Evolutionary conservation across 2,888 invertebrate species (phyloP), one percentile per base, ranked within the genome.

Genomic region (Orgyia antiqua): DNA sequence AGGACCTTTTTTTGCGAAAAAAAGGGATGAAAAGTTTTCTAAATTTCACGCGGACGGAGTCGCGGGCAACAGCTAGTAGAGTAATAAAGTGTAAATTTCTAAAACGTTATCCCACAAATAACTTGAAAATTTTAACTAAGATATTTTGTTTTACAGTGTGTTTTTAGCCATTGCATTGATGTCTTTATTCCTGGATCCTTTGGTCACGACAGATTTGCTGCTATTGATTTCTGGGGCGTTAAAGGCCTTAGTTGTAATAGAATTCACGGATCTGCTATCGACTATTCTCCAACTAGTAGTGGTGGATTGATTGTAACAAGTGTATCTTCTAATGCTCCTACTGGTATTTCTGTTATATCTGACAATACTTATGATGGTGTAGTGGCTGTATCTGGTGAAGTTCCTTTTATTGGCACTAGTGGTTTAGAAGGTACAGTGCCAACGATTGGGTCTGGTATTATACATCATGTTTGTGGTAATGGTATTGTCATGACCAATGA

Each of bases 381-480:
- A 4, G 32, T 69, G 8, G 33, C 37, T 3, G 59, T 60, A 1
- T 42, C 46, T 15, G 70, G 69, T 27, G 53, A 61, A 26, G 36
- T 68, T 10, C 68, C 64, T 2, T 64, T 67, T 50, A 29, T 64
- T 1, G 62, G 65, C 2, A 33, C 68, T 7, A 67, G 65, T 0
- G 59, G 38, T 6, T 20, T 75, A 15, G 59, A 67, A 21, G 72
- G 72, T 0, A 42, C 38, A 9, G 29, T 73, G 8, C 68, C n/a
- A n/a, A n/a, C n/a, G n/a, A n/a, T n/a, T n/a, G n/a, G n/a, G n/a
- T n/a, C n/a, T n/a, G n/a, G n/a, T n/a, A n/a, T n/a, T n/a, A n/a
- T n/a, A n/a, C n/a, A n/a, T n/a, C n/a, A n/a, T n/a, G n/a, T n/a
- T n/a, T n/a, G 73, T 18, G 73, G 73, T n/a, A 9, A 4, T n/a